Evolutionary conservation across 2,888 invertebrate species (phyloP), one percentile per base, ranked within the genome.

Genomic region (Drosophila borborema): DNA sequence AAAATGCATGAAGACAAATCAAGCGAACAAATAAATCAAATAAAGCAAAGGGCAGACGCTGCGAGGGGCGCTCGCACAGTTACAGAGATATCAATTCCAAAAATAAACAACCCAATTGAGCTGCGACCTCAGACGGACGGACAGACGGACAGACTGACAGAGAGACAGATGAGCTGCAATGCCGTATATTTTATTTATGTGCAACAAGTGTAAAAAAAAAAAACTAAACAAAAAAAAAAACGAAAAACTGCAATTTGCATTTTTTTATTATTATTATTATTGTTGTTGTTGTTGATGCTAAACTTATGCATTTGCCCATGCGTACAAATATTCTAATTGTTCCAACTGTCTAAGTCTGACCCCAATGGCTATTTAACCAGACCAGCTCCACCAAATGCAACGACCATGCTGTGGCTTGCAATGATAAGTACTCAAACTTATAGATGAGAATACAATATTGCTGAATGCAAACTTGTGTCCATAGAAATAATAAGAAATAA

Each of bases 1-100:
- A 76, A 86, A 86, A 86, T 86, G 81, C 84, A 81, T 68, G 75
- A 54, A 77, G 75, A 77, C 72, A 67, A 72, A 58, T 51, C 64
- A 72, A 63, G 55, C 66, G 18, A 23, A 61, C 72, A 73, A 77
- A 85, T 77, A 81, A 81, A 83, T 74, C 72, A 82, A 74, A 56
- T 45, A 55, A 58, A 46, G 9, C 67, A 72, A 77, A 74, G 70
- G 70, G 70, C 40, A 43, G 34, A 7, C 41, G n/a, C 10, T 3
- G 18, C 14, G 59, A 59, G 59, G 38, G 46, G 46, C 28, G 48
- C 38, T 46, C 38, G n/a, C 18, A 28, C 20, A 34, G 58, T 58
- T 45, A 1, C 31, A 9, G 16, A 5, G 41, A 36, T 18, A 34
- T 46, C 41, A 55, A 41, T 36, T 18, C 40, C 53, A 45, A 74